Base-by-base conservation (phyloP, 2,113 vertebrate genomes). In the Coturnix japonica region DNA sequence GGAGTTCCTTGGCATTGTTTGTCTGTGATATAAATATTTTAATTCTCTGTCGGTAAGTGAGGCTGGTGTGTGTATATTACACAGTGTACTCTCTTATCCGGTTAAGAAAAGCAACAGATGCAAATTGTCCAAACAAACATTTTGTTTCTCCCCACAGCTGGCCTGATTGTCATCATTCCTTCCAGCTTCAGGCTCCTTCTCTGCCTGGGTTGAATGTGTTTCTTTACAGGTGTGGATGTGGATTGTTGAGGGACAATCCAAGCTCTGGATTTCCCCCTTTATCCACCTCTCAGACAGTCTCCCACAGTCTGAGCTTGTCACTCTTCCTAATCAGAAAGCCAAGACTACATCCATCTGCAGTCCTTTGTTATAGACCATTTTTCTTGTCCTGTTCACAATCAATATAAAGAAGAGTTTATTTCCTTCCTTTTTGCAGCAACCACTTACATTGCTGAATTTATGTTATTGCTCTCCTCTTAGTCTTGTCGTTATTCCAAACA, bases 41-140 rank as follows among this genome's bases (percentile, higher is more conserved):
- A 97, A 97, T 94, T 89, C 82, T 90, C 94, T 91, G 82, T 97
- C 39, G 65, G 97, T 95, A 96, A 96, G 94, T 70, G 96, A 95
- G 76, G 95, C 94, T 94, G 96, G 95, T 96, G 95, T 97, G 97
- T 97, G 95, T 98, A 98, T 33, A 97, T 96, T 96, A 95, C 73
- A 74, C 60, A 90, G 95, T 79, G 94, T 91, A 96, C 96, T 91
- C 94, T 93, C 92, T 95, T 93, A 96, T 97, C 97, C 97, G 88
- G 95, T 96, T 93, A 91, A 95, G 96, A 57, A 95, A 92, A 94
- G 93, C 75, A 91, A 94, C 97, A 96, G 98, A 98, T 97, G 97
- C 97, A 92, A 96, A 97, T 94, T 96, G 93, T 98, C 97, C 94
- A 98, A 98, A 98, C 97, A 98, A 97, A 96, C 95, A 91, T 95